Conservation (phyloP, 2,113 vertebrate genomes). For the Sylvilagus bachmani region DNA sequence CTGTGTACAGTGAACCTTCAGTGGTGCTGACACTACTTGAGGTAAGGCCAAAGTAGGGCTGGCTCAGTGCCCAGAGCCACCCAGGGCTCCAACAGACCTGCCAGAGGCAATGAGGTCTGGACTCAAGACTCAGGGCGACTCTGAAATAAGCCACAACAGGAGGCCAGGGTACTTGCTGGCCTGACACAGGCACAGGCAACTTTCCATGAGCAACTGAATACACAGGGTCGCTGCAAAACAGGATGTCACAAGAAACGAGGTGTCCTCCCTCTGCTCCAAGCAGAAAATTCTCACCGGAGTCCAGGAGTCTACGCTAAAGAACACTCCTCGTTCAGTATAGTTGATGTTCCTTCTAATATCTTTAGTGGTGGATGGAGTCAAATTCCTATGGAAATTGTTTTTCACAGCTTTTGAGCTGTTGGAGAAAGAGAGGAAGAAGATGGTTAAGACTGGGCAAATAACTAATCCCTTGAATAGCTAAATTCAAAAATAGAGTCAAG, state of each 20-base stretch:
- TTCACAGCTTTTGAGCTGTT: constrained; percentile 76
- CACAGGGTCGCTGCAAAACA: not conserved
- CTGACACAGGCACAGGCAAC: not conserved
- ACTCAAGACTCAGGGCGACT: not conserved
- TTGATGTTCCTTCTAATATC: constrained; percentile 78
- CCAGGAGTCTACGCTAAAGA: constrained; percentile 86
- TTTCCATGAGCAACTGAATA: rapidly evolving
- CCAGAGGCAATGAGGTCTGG: not conserved
- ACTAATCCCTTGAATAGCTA: not conserved
- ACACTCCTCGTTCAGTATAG: constrained; percentile 87
- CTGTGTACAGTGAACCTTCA: not conserved
- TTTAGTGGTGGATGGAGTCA: constrained; percentile 64
- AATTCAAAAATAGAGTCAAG: rapidly evolving
- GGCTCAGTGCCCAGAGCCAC: not conserved
- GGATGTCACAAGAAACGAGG: not conserved
- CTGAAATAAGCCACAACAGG: not conserved
- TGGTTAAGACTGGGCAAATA: not conserved
- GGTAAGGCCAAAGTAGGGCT: not conserved
- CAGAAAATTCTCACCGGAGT: constrained; percentile 81
- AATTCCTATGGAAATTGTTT: constrained; percentile 70
- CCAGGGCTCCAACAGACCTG: too few relatives aligned
- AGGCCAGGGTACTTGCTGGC: not conserved
- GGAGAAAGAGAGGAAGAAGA: constrained; percentile 57
- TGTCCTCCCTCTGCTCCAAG: not conserved
- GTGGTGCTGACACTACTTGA: not conserved